These are phyloP conservation scores for Diorhabda elongata DNA, from an alignment of 1,140 invertebrate species.

Conservation along the genomic window DNA sequence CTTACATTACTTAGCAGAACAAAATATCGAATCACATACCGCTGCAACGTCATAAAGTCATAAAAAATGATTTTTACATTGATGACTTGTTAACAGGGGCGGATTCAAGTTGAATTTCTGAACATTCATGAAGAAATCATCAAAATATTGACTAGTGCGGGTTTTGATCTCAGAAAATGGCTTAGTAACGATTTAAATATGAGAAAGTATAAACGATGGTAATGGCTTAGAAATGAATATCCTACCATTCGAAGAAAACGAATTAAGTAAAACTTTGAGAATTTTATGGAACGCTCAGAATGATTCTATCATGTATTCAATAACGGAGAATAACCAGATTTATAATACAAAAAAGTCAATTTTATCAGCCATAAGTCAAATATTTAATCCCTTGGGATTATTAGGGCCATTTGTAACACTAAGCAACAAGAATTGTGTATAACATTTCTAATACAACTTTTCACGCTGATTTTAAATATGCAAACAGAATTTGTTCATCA, in stretches of 20 bases:
- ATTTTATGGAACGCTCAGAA: conserved; percentile 20
- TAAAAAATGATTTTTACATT: conserved; percentile 49
- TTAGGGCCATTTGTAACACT: conserved; percentile 26
- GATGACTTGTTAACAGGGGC: conserved; percentile 48
- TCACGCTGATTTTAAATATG: no score
- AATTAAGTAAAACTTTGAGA: conserved; percentile 30
- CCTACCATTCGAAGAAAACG: conserved; percentile 16
- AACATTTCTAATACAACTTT: no score
- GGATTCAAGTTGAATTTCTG: conserved; percentile 25
- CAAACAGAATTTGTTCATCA: no score
- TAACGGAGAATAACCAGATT: neutral
- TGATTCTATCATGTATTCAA: neutral
- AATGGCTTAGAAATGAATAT: conserved; percentile 19
- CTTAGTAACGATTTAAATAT: conserved; percentile 25
- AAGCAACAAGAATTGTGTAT: no score
- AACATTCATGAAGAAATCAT: conserved; percentile 26
- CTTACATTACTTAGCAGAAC: conserved; percentile 35
- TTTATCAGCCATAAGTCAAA: conserved; percentile 31
- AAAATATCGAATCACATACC: conserved; percentile 28
- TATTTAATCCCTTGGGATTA: conserved; percentile 43
- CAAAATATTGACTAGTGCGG: conserved; percentile 20
- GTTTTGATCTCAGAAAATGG: conserved; percentile 40
- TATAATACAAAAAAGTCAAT: conserved; percentile 35
- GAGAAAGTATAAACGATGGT: conserved; percentile 9
- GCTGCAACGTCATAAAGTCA: conserved; percentile 32